Conservation (phyloP, 2,113 vertebrate species). For the Rhizomys pruinosus region DNA sequence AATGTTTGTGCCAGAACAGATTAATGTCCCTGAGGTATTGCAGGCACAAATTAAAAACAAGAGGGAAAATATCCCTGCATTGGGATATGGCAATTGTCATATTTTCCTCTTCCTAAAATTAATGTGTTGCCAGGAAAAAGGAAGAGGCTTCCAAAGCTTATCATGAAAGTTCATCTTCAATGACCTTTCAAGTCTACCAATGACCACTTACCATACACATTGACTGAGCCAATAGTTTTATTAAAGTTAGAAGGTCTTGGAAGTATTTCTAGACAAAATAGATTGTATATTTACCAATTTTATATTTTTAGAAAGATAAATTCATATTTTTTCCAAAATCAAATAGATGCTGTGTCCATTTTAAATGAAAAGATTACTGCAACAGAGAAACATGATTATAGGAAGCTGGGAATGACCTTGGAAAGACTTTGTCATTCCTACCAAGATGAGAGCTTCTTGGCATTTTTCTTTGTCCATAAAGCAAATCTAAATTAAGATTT, state of each 20-base stretch:
- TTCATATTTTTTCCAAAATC: neutral
- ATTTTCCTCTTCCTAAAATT: neutral
- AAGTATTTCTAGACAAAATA: neutral
- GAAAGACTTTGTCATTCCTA: neutral
- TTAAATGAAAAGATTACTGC: neutral
- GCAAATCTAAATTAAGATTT: neutral
- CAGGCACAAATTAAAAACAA: no score
- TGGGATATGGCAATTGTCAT: no score
- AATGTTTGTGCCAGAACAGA: no score
- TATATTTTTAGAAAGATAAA: neutral
- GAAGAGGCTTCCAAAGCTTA: rapidly evolving
- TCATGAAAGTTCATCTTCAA: neutral
- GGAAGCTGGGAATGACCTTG: neutral
- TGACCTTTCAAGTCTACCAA: no score
- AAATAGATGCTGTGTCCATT: neutral
- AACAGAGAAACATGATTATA: neutral
- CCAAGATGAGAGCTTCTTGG: neutral
- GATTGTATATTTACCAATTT: neutral
- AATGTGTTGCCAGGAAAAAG: neutral
- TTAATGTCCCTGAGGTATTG: no score
- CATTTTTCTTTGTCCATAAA: neutral
- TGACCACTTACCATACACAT: neutral
- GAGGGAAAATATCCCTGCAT: no score
- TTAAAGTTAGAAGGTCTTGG: neutral
- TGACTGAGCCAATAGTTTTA: neutral